phyloP scores from a whole-genome alignment of 2,888 invertebrate species.

The Seira ritae region DNA sequence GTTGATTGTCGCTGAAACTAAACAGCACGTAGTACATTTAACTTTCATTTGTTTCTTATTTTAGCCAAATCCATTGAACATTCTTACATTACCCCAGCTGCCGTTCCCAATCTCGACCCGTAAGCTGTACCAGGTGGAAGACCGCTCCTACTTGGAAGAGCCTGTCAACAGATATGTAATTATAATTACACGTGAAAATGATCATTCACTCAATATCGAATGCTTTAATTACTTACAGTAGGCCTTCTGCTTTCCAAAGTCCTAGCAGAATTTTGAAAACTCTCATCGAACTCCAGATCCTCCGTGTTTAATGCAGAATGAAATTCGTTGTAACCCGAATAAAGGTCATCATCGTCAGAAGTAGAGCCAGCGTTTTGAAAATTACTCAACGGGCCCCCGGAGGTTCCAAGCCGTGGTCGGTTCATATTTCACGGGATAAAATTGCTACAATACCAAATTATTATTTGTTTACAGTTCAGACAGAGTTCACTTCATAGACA shows the following conservation, averaged over 20 bases:
- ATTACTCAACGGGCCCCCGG: constrained; percentile 43
- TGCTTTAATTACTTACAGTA: constrained; percentile 77
- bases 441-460: not conserved
- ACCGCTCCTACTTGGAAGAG: constrained; percentile 71
- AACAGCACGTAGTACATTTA: not conserved
- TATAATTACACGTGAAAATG: not conserved
- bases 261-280: constrained; percentile 86
- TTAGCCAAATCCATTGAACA: not conserved
- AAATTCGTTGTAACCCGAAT: constrained; percentile 83
- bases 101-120: constrained; percentile 68
- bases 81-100: constrained; percentile 61
- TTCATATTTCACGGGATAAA: constrained; percentile 40
- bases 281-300: constrained; percentile 84
- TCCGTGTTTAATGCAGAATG: constrained; percentile 82
- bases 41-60: constrained; percentile 14
- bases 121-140: constrained; percentile 71
- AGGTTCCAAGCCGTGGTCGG: constrained; percentile 33
- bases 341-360: constrained; percentile 81
- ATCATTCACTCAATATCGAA: no score
- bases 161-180: constrained; percentile 46
- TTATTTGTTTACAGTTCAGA: no score
- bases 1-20: constrained; percentile 71
- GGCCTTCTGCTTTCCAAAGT: constrained; percentile 85
- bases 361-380: constrained; percentile 43
- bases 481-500: no score